These are phyloP conservation scores for Harmothoe impar DNA, from an alignment of 2,888 invertebrate genomes.

Conservation along the genomic window DNA sequence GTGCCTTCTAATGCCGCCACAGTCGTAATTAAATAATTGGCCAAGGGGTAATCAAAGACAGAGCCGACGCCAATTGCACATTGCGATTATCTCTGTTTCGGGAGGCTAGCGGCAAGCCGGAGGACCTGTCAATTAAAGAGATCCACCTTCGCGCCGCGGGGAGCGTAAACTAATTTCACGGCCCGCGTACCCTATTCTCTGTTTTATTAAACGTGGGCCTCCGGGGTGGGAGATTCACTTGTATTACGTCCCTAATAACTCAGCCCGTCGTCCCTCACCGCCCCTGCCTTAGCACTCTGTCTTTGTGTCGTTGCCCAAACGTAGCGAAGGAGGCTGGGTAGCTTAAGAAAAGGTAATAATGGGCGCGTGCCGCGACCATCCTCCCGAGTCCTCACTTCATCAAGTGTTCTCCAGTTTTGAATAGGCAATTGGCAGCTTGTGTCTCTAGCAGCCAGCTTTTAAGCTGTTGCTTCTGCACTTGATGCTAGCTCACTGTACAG, in stretches of 20 bases:
- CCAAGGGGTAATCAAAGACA: constrained; percentile 47
- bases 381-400: background rate
- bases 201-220: constrained; percentile 49
- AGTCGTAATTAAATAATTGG: constrained; percentile 49
- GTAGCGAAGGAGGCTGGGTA: background rate
- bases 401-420: constrained; percentile 33
- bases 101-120: background rate
- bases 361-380: background rate
- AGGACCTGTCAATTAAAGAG: constrained; percentile 24
- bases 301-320: constrained; percentile 36
- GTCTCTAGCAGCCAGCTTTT: background rate
- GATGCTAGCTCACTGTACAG: background rate
- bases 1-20: background rate
- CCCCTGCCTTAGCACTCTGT: background rate
- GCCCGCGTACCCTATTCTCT: constrained; percentile 48
- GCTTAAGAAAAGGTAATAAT: constrained; percentile 19
- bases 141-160: background rate
- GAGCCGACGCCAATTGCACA: constrained; percentile 28
- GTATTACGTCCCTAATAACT: constrained; percentile 42
- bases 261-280: background rate
- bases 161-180: constrained; percentile 53
- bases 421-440: constrained; percentile 12
- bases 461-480: constrained; percentile 3
- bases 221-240: constrained; percentile 41
- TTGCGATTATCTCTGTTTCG: constrained; percentile 43